These are phyloP conservation scores for Mormyrus lacerda DNA, from an alignment of 2,113 vertebrate genomes.

Conservation along the genomic window DNA sequence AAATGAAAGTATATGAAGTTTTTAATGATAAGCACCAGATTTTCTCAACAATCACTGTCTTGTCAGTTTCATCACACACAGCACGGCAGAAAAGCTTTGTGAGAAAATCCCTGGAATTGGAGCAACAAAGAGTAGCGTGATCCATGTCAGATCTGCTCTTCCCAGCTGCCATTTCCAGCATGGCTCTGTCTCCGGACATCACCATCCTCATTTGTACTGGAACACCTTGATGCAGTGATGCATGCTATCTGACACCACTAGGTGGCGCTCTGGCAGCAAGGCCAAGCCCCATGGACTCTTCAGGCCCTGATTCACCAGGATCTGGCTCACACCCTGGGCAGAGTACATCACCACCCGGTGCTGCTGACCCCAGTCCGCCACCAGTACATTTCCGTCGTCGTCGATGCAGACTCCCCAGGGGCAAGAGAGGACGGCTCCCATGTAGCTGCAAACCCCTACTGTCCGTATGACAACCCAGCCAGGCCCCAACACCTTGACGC, in stretches of 20 bases:
- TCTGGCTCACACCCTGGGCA: constrained; percentile 46
- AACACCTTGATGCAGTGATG: constrained; percentile 72
- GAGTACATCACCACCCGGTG: constrained; percentile 61
- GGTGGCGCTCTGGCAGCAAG: constrained; percentile 52
- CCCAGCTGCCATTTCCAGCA: not conserved
- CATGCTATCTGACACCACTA: constrained; percentile 70
- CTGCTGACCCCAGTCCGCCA: constrained; percentile 63
- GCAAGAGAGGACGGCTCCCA: constrained; percentile 57
- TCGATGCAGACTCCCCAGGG: constrained; percentile 71
- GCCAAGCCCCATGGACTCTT: constrained; percentile 66
- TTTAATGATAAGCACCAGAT: not conserved
- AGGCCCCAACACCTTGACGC: constrained; percentile 65
- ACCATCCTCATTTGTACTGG: constrained; percentile 49
- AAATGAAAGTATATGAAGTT: not conserved
- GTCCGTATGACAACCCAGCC: constrained; percentile 61
- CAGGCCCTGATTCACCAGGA: constrained; percentile 54
- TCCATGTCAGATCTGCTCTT: not conserved
- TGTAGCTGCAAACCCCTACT: constrained; percentile 54
- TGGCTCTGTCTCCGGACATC: not conserved
- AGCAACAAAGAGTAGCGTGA: not conserved
- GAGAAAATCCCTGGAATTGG: not conserved
- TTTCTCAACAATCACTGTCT: not conserved
- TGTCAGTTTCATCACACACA: not conserved
- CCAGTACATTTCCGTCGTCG: constrained; percentile 57
- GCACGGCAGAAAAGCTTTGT: not conserved